phyloP scores from a whole-genome alignment of 2,888 invertebrate genomes.

The Pomacea canaliculata region DNA sequence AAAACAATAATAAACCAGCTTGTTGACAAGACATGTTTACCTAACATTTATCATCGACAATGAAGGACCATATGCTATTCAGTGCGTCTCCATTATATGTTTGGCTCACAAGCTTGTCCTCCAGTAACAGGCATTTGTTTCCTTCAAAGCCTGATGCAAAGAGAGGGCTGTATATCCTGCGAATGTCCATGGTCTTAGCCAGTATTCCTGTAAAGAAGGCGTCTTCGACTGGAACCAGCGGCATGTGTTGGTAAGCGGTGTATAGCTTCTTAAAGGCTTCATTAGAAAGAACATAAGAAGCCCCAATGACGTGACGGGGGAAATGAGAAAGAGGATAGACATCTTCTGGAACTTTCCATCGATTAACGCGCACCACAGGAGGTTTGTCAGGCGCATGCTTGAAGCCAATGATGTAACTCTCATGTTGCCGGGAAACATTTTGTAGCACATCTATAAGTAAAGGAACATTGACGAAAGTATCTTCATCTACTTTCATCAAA shows the following conservation, averaged over 20 bases:
- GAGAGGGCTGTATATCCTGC: not conserved
- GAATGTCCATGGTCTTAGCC: not conserved
- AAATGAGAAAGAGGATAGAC: not conserved
- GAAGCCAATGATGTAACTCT: not conserved
- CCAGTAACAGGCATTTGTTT: no score
- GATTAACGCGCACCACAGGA: not conserved
- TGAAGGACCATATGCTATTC: no score
- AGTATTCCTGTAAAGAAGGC: not conserved
- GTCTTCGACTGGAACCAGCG: not conserved
- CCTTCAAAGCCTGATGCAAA: not conserved
- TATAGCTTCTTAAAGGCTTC: not conserved
- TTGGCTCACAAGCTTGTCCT: no score
- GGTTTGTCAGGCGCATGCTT: not conserved
- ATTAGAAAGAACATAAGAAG: not conserved
- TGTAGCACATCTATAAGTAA: not conserved
- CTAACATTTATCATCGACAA: no score
- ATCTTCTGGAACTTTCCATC: not conserved
- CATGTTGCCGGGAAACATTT: not conserved
- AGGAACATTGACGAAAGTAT: constrained; percentile 6
- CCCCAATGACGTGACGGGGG: not conserved
- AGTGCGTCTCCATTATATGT: no score
- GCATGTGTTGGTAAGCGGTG: not conserved
- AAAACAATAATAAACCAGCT: no score
- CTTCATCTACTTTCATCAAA: constrained; percentile 1
- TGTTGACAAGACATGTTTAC: no score